Conservation (phyloP, 2,797 vertebrate species). For the Micromesistius poutassou region DNA sequence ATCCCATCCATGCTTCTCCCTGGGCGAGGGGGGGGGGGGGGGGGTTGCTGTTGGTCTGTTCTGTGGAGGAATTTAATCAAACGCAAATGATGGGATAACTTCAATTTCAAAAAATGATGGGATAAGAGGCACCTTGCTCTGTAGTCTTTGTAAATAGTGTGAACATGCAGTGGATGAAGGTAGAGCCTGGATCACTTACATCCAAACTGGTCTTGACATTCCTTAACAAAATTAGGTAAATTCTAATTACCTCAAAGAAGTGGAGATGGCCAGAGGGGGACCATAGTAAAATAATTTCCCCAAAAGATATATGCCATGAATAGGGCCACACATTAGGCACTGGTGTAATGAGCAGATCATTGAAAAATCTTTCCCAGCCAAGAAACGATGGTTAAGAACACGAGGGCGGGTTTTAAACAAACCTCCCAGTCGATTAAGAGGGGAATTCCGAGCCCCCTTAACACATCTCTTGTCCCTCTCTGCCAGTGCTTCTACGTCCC, state of each 20-base stretch:
- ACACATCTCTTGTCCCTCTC: background rate
- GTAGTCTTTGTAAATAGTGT: background rate
- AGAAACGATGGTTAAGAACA: background rate
- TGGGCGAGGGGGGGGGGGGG: background rate
- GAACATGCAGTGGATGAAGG: background rate
- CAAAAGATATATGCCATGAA: background rate
- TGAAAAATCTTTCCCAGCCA: background rate
- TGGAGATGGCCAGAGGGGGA: background rate
- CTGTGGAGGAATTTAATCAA: background rate
- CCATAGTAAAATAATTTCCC: background rate
- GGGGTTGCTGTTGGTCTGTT: background rate
- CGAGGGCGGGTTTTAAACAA: background rate
- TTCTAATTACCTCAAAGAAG: background rate
- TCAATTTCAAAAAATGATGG: background rate
- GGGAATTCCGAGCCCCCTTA: background rate
- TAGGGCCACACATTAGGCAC: background rate
- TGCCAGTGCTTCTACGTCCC: slow-evolving; percentile 83
- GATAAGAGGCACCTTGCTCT: background rate
- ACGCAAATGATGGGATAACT: background rate
- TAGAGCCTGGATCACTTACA: background rate
- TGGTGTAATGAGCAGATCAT: background rate
- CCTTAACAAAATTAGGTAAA: background rate
- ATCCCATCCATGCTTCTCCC: background rate
- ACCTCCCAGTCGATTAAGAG: background rate
- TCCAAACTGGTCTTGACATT: background rate